Evolutionary conservation across 2,888 invertebrate species (phyloP), one percentile per base, ranked within the genome.

Genomic region (Conchocele bisecta): DNA sequence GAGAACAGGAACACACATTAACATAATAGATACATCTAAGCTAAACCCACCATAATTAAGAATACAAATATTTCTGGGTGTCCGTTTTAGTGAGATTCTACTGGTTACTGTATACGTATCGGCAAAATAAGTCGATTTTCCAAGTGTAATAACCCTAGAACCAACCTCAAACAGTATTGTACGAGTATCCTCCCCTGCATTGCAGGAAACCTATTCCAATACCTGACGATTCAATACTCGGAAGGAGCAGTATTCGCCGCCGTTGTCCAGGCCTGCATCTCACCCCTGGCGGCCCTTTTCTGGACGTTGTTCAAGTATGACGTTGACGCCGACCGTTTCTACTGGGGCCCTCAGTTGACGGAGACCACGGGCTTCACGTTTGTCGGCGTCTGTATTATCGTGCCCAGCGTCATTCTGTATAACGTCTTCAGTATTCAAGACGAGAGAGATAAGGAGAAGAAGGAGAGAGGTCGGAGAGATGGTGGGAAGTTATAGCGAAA

Each of bases 191-290:
- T 79, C 2, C 67, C 73, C 29, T 81, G 74, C 41, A 74, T 75
- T 29, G 46, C 81, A 13, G 77, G 71, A 9, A 85, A 84, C 61
- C 61, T 85, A 17, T 85, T 83, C 68, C 79, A 82, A 58, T 77
- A 82, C 53, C 75, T 87, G 0, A 78, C 86, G 3, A 82, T 87
- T 20, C 78, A 84, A 51, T 82, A 78, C 54, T 81, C 86, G 7
- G 86, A 86, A 50, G 86, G 86, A 9, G 84, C 85, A n/a, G 78
- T 86, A 0, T 86, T 81, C 35, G 77, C 83, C 2, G 79, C 81
- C 1, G 72, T 86, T 7, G 83, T 86, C 11, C 80, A 82, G 57
- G 81, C 85, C 0, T 37, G 83, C 31, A 79, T 84, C 7, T 82
- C 83, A 0, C 87, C 87, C 0, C 37, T 81, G 1, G 83, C 78